Evolutionary conservation across 2,797 vertebrate genomes (phyloP), one percentile per base, ranked within the genome.

Genomic region (Eospalax fontanierii): DNA sequence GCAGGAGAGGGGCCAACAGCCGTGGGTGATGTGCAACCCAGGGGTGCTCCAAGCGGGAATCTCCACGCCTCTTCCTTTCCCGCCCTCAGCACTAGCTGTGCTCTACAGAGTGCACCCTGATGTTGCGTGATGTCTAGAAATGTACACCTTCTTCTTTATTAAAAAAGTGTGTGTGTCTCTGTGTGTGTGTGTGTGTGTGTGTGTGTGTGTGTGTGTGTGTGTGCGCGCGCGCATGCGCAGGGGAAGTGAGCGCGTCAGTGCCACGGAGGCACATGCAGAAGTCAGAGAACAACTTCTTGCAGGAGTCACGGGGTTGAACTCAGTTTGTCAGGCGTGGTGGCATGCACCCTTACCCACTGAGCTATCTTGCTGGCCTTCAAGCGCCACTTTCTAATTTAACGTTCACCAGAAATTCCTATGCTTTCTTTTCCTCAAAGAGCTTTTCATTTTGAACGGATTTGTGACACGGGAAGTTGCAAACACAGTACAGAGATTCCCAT

Each of bases 381-480:
- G 12, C 50, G 14, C 2, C 14, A 12, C 50, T 89, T 95, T 79
- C 76, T 74, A 81, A 85, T 65, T 76, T 63, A 73, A 30, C 78
- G 81, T 81, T 80, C 22, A 82, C 24, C 26, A 83, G 24, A 87
- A 92, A 68, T 63, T n/a, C 15, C 46, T 54, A 28, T 84, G 81
- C 38, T 92, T 93, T 54, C 50, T 75, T 93, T 93, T 92, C 78
- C n/a, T 91, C 70, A 82, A 88, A 86, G 75, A 43, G 2, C 11
- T 82, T 85, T 88, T 84, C 57, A 88, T 91, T 85, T 92, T 40
- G 86, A 95, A 92, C 88, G 74, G 75, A 71, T 84, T 91, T 92
- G 76, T 87, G 71, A 94, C 54, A 46, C 11, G 54, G 83, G 80
- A 88, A 88, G 46, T 82, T 96, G 57, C 74, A 90, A 96, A 84